A percentile compares a stretch with the other conserved stretches of the same genome.
These are phyloP conservation scores for Mystacides longicornis DNA, from an alignment of 2,888 invertebrate species.

Conservation along the genomic window DNA sequence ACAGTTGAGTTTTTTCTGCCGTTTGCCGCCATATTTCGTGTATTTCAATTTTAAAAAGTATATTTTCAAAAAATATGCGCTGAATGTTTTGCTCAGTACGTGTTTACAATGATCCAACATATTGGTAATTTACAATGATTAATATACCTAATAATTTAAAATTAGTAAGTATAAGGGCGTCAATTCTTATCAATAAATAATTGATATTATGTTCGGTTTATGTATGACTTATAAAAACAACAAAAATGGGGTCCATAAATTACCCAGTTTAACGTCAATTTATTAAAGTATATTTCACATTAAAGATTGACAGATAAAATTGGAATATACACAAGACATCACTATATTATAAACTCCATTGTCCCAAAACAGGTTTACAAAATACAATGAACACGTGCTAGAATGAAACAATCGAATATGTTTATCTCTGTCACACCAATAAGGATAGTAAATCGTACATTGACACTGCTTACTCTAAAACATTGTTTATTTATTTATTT, in stretches of 20 bases:
- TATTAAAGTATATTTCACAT: neutral
- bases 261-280: neutral
- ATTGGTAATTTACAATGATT: neutral
- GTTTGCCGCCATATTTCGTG: neutral
- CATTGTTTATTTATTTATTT: too few relatives aligned
- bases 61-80: neutral
- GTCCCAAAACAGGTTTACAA: constrained; percentile 16
- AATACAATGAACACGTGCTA: constrained; percentile 13
- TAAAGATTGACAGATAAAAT: neutral
- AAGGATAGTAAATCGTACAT: constrained; percentile 6
- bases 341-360: constrained; percentile 12
- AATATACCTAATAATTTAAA: too few relatives aligned
- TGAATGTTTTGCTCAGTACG: neutral
- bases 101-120: neutral
- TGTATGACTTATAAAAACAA: too few relatives aligned
- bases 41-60: neutral
- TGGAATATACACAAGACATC: neutral
- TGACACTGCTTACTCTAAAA: constrained; percentile 14
- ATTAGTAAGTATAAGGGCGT: too few relatives aligned
- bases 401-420: neutral
- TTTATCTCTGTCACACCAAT: constrained; percentile 7
- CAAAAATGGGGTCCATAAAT: neutral
- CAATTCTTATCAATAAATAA: too few relatives aligned
- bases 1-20: neutral
- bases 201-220: neutral